Percentiles rank a stretch among this genome's conserved stretches.
These are phyloP conservation scores for Bungarus multicinctus DNA, from an alignment of 2,113 vertebrate genomes.

Conservation along the genomic window DNA sequence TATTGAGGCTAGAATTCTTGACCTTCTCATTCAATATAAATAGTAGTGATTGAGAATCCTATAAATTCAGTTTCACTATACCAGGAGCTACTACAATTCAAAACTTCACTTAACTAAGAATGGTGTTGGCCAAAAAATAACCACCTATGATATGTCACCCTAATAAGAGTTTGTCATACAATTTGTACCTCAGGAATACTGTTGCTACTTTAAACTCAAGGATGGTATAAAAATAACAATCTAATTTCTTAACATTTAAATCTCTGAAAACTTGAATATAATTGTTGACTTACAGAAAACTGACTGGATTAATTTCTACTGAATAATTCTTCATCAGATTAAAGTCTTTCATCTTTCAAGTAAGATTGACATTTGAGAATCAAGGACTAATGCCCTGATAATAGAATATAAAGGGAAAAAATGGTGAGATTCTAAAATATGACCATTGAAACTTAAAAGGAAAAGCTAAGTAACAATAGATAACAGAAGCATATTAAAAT, in stretches of 20 bases:
- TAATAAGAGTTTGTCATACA: background rate
- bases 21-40: constrained; percentile 12
- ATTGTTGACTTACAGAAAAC: background rate
- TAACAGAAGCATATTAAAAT: background rate
- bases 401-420: constrained; percentile 25
- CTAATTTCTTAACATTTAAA: background rate
- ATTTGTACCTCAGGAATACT: background rate
- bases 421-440: background rate
- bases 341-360: background rate
- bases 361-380: constrained; percentile 1
- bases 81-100: background rate
- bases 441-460: background rate
- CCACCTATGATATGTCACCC: background rate
- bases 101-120: background rate
- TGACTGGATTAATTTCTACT: background rate
- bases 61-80: background rate
- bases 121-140: background rate
- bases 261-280: background rate
- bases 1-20: background rate
- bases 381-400: constrained; percentile 5
- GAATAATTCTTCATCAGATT: background rate
- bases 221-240: background rate
- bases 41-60: background rate
- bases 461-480: background rate
- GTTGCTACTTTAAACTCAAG: background rate